A percentile compares a stretch with the other conserved stretches of the same genome.
phyloP scores from a whole-genome alignment of 2,888 invertebrate species.

The Erebia ligea region DNA sequence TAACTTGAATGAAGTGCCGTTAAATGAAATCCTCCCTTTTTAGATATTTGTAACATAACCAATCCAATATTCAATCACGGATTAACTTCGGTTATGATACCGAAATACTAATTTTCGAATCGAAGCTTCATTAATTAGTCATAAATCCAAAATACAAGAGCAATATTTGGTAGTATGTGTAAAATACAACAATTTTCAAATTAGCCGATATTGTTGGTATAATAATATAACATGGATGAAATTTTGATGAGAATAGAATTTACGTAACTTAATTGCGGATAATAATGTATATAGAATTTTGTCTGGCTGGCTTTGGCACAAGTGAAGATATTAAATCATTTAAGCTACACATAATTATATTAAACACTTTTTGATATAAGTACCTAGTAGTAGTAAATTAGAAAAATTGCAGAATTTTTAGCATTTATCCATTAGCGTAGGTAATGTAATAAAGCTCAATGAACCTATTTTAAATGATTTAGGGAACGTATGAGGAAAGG shows the following conservation, averaged over 20 bases:
- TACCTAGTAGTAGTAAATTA: too few species aligned
- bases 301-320: too few species aligned
- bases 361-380: too few species aligned
- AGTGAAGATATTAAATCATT: too few species aligned
- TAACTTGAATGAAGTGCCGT: too few species aligned
- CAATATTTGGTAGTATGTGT: neutral
- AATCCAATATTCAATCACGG: neutral
- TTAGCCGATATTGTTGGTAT: neutral
- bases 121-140: slow-evolving; percentile 2
- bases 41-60: neutral
- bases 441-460: too few species aligned
- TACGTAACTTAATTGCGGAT: neutral
- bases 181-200: slow-evolving; percentile 1
- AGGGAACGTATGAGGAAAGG: too few species aligned
- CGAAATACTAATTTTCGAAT: neutral
- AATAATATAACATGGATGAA: slow-evolving; percentile 6
- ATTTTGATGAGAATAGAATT: neutral
- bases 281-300: neutral
- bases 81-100: neutral
- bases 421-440: too few species aligned
- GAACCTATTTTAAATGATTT: too few species aligned
- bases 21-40: too few species aligned
- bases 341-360: too few species aligned
- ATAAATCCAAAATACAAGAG: neutral
- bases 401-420: too few species aligned